These are phyloP conservation scores for Gallinago jamesoni DNA, from an alignment of 2,113 vertebrate genomes.

Conservation along the genomic window DNA sequence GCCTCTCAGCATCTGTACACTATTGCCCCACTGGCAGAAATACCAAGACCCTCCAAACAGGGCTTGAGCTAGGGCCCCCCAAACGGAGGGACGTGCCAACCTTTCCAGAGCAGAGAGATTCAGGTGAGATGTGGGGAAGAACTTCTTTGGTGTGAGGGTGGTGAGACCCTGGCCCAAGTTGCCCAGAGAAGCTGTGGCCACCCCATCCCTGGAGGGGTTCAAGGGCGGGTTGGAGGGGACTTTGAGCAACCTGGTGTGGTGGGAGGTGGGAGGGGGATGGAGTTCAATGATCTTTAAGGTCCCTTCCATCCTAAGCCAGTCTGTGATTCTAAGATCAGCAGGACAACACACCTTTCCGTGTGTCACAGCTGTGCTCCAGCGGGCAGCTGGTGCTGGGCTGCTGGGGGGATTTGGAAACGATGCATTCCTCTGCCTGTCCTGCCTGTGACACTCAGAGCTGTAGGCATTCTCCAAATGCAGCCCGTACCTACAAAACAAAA, in stretches of 20 bases:
- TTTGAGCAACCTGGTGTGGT: not conserved
- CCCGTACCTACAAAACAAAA: not conserved
- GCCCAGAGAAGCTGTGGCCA: no score
- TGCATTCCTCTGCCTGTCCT: not conserved
- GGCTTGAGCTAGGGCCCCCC: not conserved
- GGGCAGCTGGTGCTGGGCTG: not conserved
- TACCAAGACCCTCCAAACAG: not conserved
- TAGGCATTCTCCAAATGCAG: not conserved
- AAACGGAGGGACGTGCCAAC: fast-evolving
- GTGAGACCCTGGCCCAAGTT: no score
- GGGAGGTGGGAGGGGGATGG: not conserved
- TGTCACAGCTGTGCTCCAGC: fast-evolving
- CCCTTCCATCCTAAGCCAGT: not conserved
- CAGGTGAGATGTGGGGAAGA: no score
- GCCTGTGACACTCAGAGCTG: not conserved
- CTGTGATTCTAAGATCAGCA: not conserved
- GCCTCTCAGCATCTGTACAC: not conserved
- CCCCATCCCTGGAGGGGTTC: no score
- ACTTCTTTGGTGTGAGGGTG: no score
- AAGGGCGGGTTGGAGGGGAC: no score
- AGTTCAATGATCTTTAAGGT: not conserved
- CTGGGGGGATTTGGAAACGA: not conserved
- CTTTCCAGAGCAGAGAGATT: not conserved
- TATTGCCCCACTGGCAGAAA: not conserved
- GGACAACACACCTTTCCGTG: not conserved